Evolutionary conservation across 2,113 vertebrate genomes (phyloP), one percentile per base, ranked within the genome.

Genomic region (Synchiropus splendidus): DNA sequence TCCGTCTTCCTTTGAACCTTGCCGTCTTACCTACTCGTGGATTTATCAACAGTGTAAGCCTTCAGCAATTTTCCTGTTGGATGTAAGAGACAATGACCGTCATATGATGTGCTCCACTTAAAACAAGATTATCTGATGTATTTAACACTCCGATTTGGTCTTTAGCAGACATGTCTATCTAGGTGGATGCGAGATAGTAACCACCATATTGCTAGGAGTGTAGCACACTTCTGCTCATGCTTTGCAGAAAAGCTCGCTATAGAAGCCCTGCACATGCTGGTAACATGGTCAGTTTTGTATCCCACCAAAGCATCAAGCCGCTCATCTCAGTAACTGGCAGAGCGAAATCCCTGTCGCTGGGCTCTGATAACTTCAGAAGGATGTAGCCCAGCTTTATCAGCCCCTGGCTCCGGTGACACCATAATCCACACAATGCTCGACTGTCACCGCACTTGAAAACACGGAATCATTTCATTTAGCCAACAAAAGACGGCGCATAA

Each of bases 381-480:
- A 69, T 77, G 74, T 74, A 79, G 77, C 74, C 81, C 80, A 82
- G 70, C 52, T 61, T 83, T 86, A 86, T 85, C 73, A 78, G 71
- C 71, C 56, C 33, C 50, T 61, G 71, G 71, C 72, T 74, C 67
- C 64, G 72, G 52, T 75, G 79, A 80, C 75, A 70, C 65, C 38
- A 31, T 85, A 87, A 85, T 86, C 76, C 61, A 2, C 50, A 73
- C 73, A 74, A 77, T 81, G 76, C 75, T 45, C 16, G 3, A 33
- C 58, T 58, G 65, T 75, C 67, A 58, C 61, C 56, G 50, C 54
- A 39, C 65, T 65, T 42, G 61, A 51, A 70, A 78, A 78, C 54
- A 70, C 55, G 46, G 39, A 60, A 67, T 57, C 31, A 63, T 58
- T 72, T 70, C 42, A 70, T 79, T 79, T 68, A 39, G 36, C 49